These are phyloP conservation scores for Crotalus tigris DNA, from an alignment of 2,113 vertebrate genomes.

Conservation along the genomic window DNA sequence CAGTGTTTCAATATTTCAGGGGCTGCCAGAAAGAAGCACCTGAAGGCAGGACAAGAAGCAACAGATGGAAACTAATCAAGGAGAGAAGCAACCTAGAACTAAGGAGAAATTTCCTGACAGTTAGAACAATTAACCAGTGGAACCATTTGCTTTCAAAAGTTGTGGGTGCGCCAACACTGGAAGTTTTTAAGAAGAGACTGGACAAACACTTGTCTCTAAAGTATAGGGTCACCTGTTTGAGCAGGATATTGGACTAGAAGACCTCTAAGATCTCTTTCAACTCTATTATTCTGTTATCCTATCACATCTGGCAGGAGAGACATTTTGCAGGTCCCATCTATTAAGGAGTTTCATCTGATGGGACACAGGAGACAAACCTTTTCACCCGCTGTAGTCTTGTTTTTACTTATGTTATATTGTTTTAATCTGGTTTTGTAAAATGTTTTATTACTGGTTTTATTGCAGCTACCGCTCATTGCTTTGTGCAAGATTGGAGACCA, in stretches of 20 bases:
- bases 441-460: not conserved
- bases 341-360: not conserved
- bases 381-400: not conserved
- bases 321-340: not conserved
- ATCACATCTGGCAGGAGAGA: not conserved
- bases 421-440: not conserved
- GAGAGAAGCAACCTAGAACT: not conserved
- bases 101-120: not conserved
- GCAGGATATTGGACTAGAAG: not conserved
- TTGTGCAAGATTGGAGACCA: not conserved
- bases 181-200: not conserved
- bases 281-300: not conserved
- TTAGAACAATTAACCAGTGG: not conserved
- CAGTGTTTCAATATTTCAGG: not conserved
- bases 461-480: not conserved
- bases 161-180: not conserved
- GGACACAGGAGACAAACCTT: not conserved
- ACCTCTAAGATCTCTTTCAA: not conserved
- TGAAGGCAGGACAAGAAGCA: not conserved
- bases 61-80: not conserved
- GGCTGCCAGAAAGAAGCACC: not conserved
- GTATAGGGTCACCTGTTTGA: not conserved
- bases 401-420: not conserved
- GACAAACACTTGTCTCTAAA: not conserved
- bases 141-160: not conserved